phyloP scores from a whole-genome alignment of 2,888 invertebrate genomes.

The Leptopilina myrica region DNA sequence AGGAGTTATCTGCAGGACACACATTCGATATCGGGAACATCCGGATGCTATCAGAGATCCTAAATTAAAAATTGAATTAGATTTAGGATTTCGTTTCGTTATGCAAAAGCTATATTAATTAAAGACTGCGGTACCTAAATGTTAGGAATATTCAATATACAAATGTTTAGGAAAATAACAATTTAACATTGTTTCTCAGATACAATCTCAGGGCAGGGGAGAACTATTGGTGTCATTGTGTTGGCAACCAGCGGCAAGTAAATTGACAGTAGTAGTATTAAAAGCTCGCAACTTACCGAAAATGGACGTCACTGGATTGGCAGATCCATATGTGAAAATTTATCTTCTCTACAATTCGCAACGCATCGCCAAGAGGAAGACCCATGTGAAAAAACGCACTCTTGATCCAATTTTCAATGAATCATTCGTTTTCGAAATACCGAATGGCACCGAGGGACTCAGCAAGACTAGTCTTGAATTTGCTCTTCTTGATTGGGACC shows the following conservation, averaged over 20 bases:
- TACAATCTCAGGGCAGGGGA: constrained; percentile 94
- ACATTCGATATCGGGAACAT: too few relatives aligned
- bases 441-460: constrained; percentile 86
- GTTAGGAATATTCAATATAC: too few relatives aligned
- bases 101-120: too few relatives aligned
- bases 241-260: constrained; percentile 98
- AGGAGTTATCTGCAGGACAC: too few relatives aligned
- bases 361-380: constrained; percentile 98
- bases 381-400: constrained; percentile 98
- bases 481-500: constrained; percentile 96
- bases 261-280: constrained; percentile 96
- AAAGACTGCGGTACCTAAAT: too few relatives aligned
- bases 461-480: constrained; percentile 92
- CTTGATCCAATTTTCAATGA: constrained; percentile 99
- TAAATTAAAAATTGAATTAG: too few relatives aligned
- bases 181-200: constrained; percentile 78
- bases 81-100: too few relatives aligned
- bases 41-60: too few relatives aligned
- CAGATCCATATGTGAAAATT: constrained; percentile 98
- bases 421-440: constrained; percentile 98
- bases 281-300: constrained; percentile 98
- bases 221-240: constrained; percentile 97
- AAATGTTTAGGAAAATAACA: not conserved
- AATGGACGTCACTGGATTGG: constrained; percentile 98
- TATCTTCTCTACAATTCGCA: constrained; percentile 98